These are phyloP conservation scores for Lithophane ornitopus DNA, from an alignment of 2,888 invertebrate species.

Conservation along the genomic window DNA sequence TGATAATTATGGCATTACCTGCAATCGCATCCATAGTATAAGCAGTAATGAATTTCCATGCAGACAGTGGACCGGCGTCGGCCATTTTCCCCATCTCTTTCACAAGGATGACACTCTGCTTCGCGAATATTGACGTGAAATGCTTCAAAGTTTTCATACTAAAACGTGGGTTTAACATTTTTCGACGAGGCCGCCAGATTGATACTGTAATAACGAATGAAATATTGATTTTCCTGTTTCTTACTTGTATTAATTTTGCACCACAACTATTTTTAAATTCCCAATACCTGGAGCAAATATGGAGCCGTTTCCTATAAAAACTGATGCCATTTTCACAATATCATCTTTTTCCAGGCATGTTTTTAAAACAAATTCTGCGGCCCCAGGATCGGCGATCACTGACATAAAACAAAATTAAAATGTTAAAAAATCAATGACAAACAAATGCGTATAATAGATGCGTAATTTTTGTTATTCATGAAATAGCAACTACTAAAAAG, in stretches of 20 bases:
- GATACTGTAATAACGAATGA: conserved; percentile 66
- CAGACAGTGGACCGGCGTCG: conserved; percentile 40
- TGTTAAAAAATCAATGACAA: too few species aligned
- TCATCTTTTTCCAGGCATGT: conserved; percentile 74
- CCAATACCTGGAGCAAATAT: conserved; percentile 72
- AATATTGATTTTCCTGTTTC: too few species aligned
- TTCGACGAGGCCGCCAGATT: conserved; percentile 76
- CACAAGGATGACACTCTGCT: conserved; percentile 63
- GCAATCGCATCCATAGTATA: too few species aligned
- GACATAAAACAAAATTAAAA: background rate
- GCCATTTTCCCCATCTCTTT: conserved; percentile 41
- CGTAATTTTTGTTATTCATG: too few species aligned
- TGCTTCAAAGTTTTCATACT: conserved; percentile 66
- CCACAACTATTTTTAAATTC: background rate
- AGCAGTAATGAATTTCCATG: conserved; percentile 20
- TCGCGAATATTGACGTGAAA: conserved; percentile 68
- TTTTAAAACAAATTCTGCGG: conserved; percentile 70
- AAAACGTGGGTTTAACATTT: conserved; percentile 70
- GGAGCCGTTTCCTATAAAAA: conserved; percentile 71
- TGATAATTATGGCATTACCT: too few species aligned
- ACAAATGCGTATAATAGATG: too few species aligned
- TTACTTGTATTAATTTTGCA: too few species aligned
- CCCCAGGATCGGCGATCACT: conserved; percentile 70
- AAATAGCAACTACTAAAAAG: too few species aligned
- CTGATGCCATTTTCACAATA: conserved; percentile 60